Percentiles rank a stretch among this genome's conserved stretches.
Evolutionary conservation across 2,888 invertebrate species (phyloP).

Genomic region (Schizaphis graminum): DNA sequence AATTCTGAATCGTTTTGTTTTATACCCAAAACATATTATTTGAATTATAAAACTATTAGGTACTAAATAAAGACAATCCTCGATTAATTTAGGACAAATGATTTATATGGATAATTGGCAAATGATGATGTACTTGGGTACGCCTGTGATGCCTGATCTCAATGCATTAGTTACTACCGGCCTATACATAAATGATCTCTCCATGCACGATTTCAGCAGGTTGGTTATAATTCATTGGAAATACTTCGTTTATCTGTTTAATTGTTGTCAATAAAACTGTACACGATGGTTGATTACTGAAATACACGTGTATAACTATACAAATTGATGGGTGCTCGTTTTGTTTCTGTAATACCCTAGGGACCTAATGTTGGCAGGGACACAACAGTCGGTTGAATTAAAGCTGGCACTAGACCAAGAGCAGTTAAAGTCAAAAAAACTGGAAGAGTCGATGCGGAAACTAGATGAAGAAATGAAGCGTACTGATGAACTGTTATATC

Average conservation of each 20-base stretch:
- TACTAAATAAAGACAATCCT: neutral
- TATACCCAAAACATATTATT: neutral
- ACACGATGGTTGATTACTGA: conserved; percentile 7
- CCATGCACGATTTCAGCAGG: conserved; percentile 99
- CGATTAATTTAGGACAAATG: conserved; percentile 87
- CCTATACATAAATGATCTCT: conserved; percentile 96
- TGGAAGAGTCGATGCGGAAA: conserved; percentile 96
- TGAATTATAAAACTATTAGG: neutral
- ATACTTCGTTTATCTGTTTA: neutral
- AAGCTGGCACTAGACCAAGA: conserved; percentile 96
- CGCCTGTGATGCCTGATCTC: conserved; percentile 95
- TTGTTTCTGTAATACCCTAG: conserved; percentile 72
- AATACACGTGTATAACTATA: conserved; percentile 9
- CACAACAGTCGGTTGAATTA: conserved; percentile 96
- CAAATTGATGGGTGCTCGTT: conserved; percentile 37
- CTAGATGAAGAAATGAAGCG: conserved; percentile 95
- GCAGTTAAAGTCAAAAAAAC: conserved; percentile 94
- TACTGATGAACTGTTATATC: conserved; percentile 95
- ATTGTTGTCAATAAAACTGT: neutral
- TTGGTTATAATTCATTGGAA: conserved; percentile 70
- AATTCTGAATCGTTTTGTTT: neutral
- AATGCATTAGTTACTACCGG: conserved; percentile 93
- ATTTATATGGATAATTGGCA: conserved; percentile 98
- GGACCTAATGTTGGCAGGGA: conserved; percentile 95
- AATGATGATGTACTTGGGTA: conserved; percentile 96